Conservation (phyloP, 2,888 invertebrate genomes). For the Cacoxenus indagator region DNA sequence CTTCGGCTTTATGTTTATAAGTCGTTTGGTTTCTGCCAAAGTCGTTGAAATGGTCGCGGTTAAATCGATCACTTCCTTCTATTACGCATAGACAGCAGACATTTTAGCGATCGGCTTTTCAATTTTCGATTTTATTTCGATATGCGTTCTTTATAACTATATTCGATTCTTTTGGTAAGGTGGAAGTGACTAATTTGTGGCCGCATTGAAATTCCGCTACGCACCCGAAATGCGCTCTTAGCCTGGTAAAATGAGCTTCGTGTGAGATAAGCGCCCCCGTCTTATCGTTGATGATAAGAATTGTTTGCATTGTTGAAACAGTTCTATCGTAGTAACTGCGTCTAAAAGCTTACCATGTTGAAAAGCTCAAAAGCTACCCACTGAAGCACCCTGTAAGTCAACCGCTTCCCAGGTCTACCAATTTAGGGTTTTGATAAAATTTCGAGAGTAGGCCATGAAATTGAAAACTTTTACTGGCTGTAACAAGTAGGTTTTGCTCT, state of each 20-base stretch:
- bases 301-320: background rate
- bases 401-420: too few species aligned
- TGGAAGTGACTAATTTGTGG: constrained; percentile 5
- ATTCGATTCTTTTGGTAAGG: background rate
- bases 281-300: constrained; percentile 10
- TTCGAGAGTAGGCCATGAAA: too few species aligned
- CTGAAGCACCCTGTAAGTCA: too few species aligned
- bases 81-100: background rate
- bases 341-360: background rate
- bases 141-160: background rate
- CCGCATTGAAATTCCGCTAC: background rate
- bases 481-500: too few species aligned
- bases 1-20: background rate
- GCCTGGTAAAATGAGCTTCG: background rate
- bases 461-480: too few species aligned
- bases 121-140: too few species aligned
- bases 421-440: too few species aligned
- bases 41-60: background rate
- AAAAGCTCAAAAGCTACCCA: background rate
- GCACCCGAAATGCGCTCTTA: background rate
- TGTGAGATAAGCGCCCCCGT: background rate
- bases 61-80: background rate
- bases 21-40: background rate
- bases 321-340: background rate
- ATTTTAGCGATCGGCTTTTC: background rate